These are phyloP conservation scores for Drosophila conformis DNA, from an alignment of 2,888 invertebrate species.

Conservation along the genomic window DNA sequence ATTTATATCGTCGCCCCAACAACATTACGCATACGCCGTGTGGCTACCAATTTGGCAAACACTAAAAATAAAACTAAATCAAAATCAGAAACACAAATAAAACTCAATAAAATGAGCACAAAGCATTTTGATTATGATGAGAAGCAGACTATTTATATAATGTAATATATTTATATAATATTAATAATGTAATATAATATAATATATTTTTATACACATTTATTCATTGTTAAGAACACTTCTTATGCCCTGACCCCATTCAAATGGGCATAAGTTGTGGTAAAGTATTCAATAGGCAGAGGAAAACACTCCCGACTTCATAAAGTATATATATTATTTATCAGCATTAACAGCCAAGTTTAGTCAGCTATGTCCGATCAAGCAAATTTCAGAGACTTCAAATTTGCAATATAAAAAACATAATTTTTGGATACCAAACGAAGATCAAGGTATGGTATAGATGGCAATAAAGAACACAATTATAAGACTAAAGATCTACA, in stretches of 20 bases:
- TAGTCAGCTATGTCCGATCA: too few relatives aligned
- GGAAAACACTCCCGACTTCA: not conserved
- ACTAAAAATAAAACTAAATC: not conserved
- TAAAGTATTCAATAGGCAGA: too few relatives aligned
- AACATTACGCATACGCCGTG: constrained; percentile 68
- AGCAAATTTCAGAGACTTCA: too few relatives aligned
- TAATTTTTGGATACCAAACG: not conserved
- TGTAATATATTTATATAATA: not conserved
- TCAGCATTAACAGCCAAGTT: not conserved
- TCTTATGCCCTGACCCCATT: not conserved
- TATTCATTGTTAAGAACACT: not conserved
- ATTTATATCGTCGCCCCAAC: constrained; percentile 73
- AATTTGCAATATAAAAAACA: not conserved
- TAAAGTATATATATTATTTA: not conserved
- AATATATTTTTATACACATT: not conserved
- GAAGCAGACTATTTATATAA: not conserved
- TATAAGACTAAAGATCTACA: not conserved
- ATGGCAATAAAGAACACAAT: not conserved
- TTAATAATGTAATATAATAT: too few relatives aligned
- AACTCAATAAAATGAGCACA: constrained; percentile 23
- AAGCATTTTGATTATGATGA: not conserved
- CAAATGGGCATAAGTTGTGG: not conserved
- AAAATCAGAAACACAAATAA: constrained; percentile 47
- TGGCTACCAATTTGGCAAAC: constrained; percentile 61
- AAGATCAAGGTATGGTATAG: not conserved